These are phyloP conservation scores for Triplophysa yarkandensis DNA, from an alignment of 2,797 vertebrate genomes.

Conservation along the genomic window DNA sequence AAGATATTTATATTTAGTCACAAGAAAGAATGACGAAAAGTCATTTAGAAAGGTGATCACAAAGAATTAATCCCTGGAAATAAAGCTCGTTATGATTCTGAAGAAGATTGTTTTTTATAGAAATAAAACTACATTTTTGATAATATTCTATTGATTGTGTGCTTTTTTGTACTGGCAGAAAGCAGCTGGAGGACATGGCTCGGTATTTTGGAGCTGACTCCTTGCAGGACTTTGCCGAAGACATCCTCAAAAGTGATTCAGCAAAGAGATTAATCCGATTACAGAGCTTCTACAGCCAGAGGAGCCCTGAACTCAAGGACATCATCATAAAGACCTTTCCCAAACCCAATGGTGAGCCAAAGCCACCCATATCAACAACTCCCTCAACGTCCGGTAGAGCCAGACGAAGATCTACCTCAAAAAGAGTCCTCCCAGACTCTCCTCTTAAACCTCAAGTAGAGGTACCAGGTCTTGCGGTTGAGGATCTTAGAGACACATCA, in stretches of 20 bases:
- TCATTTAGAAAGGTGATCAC: too few relatives aligned
- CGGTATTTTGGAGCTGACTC: constrained; percentile 76
- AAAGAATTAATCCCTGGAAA: too few relatives aligned
- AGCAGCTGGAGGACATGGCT: constrained; percentile 89
- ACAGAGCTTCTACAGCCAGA: constrained; percentile 79
- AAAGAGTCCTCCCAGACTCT: constrained; percentile 53
- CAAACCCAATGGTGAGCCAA: constrained; percentile 49
- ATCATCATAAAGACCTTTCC: constrained; percentile 70
- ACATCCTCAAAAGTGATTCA: constrained; percentile 76
- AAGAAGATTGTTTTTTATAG: too few relatives aligned
- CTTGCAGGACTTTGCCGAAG: constrained; percentile 76
- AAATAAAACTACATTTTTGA: too few relatives aligned
- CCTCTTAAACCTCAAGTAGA: constrained; percentile 48
- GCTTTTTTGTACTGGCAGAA: constrained; percentile 71
- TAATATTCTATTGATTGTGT: not conserved
- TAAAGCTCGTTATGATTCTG: too few relatives aligned
- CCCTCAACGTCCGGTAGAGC: constrained; percentile 42
- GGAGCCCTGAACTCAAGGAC: constrained; percentile 73
- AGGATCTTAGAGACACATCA: constrained; percentile 40
- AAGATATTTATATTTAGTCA: too few relatives aligned
- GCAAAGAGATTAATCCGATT: constrained; percentile 80
- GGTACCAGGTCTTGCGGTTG: constrained; percentile 57
- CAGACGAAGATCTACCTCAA: constrained; percentile 46
- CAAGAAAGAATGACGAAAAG: too few relatives aligned
- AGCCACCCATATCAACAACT: constrained; percentile 7